phyloP scores from a whole-genome alignment of 2,113 vertebrate genomes.

The Lutjanus erythropterus region DNA sequence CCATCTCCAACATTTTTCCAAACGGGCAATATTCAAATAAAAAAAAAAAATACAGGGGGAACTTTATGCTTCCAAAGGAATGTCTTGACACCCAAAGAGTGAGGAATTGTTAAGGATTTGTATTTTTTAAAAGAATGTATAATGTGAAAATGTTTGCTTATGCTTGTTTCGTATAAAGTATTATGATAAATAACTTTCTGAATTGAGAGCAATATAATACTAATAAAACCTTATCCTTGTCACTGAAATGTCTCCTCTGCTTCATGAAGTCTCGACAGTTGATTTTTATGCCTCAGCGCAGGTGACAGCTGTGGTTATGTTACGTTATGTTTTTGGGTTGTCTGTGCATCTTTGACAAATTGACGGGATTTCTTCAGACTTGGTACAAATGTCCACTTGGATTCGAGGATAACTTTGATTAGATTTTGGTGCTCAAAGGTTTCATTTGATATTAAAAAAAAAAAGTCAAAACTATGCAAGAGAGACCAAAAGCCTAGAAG shows the following conservation, averaged over 20 bases:
- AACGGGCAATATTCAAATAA: slow-evolving; percentile 36
- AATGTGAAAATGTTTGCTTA: slow-evolving; percentile 94
- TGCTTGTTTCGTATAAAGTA: slow-evolving; percentile 98
- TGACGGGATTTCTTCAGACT: no score
- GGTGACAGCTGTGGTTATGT: no score
- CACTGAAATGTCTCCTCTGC: slow-evolving; percentile 65
- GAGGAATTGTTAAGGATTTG: slow-evolving; percentile 89
- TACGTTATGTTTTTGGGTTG: no score
- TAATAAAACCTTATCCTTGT: slow-evolving; percentile 92
- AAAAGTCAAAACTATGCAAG: no score
- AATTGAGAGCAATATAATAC: slow-evolving; percentile 99
- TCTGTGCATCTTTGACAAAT: no score
- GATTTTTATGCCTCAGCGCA: no score
- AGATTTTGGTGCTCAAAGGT: no score
- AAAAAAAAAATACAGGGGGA: background rate
- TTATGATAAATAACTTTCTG: slow-evolving; percentile 91
- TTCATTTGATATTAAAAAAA: no score
- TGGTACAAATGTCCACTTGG: no score
- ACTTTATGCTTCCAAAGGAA: slow-evolving; percentile 91
- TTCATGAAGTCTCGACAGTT: background rate
- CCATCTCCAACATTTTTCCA: slow-evolving; percentile 18
- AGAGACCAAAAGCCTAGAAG: no score
- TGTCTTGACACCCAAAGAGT: slow-evolving; percentile 91
- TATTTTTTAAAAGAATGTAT: slow-evolving; percentile 97
- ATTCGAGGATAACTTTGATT: no score